Evolutionary conservation across 2,888 invertebrate species (phyloP).

Genomic region (Leucophora obtusa): DNA sequence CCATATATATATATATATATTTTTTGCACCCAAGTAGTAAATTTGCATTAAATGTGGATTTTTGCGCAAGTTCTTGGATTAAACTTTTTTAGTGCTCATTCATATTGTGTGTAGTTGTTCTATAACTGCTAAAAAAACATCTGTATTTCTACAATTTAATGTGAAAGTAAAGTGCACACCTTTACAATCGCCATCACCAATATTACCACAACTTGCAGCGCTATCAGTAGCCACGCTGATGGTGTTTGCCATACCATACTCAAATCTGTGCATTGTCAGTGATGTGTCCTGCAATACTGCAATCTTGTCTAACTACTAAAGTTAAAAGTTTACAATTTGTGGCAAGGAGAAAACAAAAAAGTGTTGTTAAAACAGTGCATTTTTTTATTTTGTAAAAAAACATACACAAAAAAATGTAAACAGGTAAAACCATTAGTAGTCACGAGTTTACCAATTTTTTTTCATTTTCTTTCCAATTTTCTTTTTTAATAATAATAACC

Average conservation of each 20-base stretch:
- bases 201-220: constrained; percentile 26
- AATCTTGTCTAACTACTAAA: constrained; percentile 73
- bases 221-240: constrained; percentile 14
- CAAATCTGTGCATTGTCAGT: constrained; percentile 36
- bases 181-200: constrained; percentile 27
- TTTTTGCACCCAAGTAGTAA: constrained; percentile 69
- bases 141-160: constrained; percentile 44
- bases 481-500: constrained; percentile 47
- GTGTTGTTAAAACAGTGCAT: constrained; percentile 35
- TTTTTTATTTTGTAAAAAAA: constrained; percentile 25
- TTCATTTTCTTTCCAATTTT: constrained; percentile 41
- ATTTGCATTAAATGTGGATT: constrained; percentile 77
- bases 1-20: too few relatives aligned
- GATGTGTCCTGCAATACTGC: constrained; percentile 69
- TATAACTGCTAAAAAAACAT: constrained; percentile 23
- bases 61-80: constrained; percentile 76
- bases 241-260: neutral
- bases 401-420: constrained; percentile 40
- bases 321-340: constrained; percentile 68
- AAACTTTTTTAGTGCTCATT: constrained; percentile 68
- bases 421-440: constrained; percentile 60
- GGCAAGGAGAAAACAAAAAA: constrained; percentile 46
- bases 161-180: constrained; percentile 44
- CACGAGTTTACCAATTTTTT: constrained; percentile 35
- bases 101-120: neutral